These are phyloP conservation scores for Drosophila neocordata DNA, from an alignment of 1,140 invertebrate species.

Conservation along the genomic window DNA sequence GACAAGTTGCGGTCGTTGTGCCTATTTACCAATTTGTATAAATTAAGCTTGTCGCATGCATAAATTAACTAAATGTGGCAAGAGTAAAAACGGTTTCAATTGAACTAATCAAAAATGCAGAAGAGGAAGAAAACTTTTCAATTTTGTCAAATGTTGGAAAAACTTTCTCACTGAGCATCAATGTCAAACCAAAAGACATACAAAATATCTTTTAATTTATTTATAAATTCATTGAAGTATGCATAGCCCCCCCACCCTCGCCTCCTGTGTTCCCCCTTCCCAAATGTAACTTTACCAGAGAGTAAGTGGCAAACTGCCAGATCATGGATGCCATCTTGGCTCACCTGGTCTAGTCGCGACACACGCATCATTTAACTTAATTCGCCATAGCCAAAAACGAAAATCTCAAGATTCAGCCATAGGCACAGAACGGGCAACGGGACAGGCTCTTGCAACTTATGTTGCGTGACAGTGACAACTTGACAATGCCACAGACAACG, in stretches of 20 bases:
- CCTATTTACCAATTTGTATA: constrained; percentile 66
- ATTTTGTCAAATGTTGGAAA: constrained; percentile 36
- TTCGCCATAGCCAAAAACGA: constrained; percentile 32
- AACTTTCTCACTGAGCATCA: constrained; percentile 35
- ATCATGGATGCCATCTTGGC: constrained; percentile 34
- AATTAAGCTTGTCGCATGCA: constrained; percentile 62
- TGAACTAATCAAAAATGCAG: constrained; percentile 30
- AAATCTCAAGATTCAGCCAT: constrained; percentile 25
- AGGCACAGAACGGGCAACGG: constrained; percentile 11
- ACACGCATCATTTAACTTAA: constrained; percentile 78
- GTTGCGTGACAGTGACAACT: constrained; percentile 81
- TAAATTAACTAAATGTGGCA: constrained; percentile 50
- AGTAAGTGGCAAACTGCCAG: constrained; percentile 49
- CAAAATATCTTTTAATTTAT: constrained; percentile 77
- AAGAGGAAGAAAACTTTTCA: constrained; percentile 46
- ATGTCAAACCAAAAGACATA: constrained; percentile 57
- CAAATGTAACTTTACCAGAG: no score
- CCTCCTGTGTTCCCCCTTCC: background rate
- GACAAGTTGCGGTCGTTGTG: constrained; percentile 33
- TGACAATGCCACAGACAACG: constrained; percentile 80
- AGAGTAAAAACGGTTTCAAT: constrained; percentile 1
- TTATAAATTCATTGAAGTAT: constrained; percentile 64
- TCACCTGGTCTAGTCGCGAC: constrained; percentile 37
- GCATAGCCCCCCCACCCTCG: constrained; percentile 12
- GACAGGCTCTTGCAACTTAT: constrained; percentile 69